Percentiles rank a stretch among this genome's conserved stretches.
Conservation (phyloP, 1,140 invertebrate species). For the Bombus turneri region DNA sequence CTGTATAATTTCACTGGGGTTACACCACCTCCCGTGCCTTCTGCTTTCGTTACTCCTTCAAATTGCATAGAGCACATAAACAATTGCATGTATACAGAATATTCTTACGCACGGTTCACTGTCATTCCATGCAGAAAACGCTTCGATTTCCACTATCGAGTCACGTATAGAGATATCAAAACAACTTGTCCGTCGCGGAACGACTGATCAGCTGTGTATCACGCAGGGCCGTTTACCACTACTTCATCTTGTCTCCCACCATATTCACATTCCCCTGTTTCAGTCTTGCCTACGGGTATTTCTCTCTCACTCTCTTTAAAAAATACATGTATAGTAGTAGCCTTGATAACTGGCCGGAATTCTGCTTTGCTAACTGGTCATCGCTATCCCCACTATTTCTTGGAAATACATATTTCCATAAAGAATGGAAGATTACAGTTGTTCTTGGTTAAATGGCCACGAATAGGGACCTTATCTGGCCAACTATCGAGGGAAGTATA, state of each 20-base stretch:
- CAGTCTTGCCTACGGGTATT: background rate
- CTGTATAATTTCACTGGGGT: background rate
- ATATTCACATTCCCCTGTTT: background rate
- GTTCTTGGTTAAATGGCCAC: background rate
- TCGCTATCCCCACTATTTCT: background rate
- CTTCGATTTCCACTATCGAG: background rate
- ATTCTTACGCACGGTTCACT: background rate
- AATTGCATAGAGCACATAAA: constrained; percentile 60
- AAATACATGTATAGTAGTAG: background rate
- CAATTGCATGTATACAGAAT: constrained; percentile 38
- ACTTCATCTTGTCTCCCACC: constrained; percentile 40
- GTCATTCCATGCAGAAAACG: constrained; percentile 10
- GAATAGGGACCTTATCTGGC: background rate
- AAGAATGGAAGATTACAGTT: background rate
- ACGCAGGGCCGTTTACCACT: constrained; percentile 55
- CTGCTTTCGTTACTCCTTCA: constrained; percentile 31
- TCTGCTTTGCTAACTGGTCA: background rate
- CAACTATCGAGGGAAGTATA: background rate
- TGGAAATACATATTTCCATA: no score
- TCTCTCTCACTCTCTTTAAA: constrained; percentile 16
- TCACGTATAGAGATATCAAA: background rate
- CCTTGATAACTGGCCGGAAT: background rate
- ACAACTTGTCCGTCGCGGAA: constrained; percentile 48
- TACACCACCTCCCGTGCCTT: constrained; percentile 11
- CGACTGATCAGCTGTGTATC: constrained; percentile 71